Base-by-base conservation (phyloP, 2,888 invertebrate species). In the Drosophila antonietae region DNA sequence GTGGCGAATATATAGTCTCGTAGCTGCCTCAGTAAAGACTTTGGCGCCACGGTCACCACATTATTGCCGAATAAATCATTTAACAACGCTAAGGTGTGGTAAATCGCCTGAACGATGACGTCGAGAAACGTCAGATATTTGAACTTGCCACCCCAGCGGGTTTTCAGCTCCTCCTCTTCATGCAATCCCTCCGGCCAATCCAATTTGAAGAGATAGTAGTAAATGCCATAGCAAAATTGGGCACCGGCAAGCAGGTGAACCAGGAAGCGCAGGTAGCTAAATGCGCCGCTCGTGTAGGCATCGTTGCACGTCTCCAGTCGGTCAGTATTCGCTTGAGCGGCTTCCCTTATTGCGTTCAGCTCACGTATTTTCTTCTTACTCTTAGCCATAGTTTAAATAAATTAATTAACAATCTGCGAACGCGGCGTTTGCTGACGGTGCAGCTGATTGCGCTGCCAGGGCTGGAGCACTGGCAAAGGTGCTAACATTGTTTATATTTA, bases 41-140 rank as follows among this genome's bases (percentile, higher is more conserved):
- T 81, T 31, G 96, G 95, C 67, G 96, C 95, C 68, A 94, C 93
- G 28, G 93, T 92, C 8, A 94, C 92, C 80, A 95, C 95, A 92
- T 95, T 96, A 58, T 95, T 95, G 15, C 97, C 97, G 80, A 95
- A 92, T 0, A 96, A 66, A 91, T 97, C 97, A 93, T 97, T 97
- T 0, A 96, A 65, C 4, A 96, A 89, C 59, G 96, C 96, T 73
- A 97, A 90, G 5, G 95, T 94, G 92, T 96, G 97, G 91, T 97
- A 97, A 14, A 95, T 75, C 5, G 96, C 95, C 94, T 97, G 96
- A 56, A 96, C 91, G 85, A 96, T 94, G 93, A 96, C 96, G 94
- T 97, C 94, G 93, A 96, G 95, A 86, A 95, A 96, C 14, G 97
- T 97, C 69, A 97, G 93, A 92, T 95, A 97, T 93, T 97, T 97